Conservation (phyloP, 2,888 invertebrate genomes). For the Argynnis bischoffii region DNA sequence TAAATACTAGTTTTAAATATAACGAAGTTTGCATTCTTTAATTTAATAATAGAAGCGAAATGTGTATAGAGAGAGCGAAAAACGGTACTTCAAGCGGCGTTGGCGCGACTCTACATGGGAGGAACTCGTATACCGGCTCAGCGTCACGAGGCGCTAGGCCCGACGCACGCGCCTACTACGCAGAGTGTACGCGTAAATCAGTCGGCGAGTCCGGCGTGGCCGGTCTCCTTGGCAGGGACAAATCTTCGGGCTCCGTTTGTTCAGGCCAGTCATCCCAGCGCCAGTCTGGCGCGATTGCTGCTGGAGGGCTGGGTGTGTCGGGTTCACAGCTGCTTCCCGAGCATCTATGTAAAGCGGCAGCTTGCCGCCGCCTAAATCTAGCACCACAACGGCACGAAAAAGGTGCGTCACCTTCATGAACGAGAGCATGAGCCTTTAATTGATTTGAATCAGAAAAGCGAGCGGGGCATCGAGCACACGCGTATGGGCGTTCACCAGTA, state of each 20-base stretch:
- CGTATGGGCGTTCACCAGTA: conserved; percentile 95
- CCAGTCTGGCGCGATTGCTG: conserved; percentile 68
- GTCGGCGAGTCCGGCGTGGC: conserved; percentile 78
- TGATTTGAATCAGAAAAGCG: conserved; percentile 96
- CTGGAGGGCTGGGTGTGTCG: conserved; percentile 75
- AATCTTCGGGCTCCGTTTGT: conserved; percentile 95
- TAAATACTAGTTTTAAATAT: conserved; percentile 41
- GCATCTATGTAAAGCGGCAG: conserved; percentile 93
- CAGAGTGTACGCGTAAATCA: conserved; percentile 77
- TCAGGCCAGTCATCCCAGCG: conserved; percentile 85
- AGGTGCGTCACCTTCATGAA: conserved; percentile 95
- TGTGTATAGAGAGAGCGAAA: conserved; percentile 39
- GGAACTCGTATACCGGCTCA: conserved; percentile 90
- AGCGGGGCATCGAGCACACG: conserved; percentile 92
- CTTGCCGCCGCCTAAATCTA: conserved; percentile 92
- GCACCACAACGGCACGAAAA: conserved; percentile 92
- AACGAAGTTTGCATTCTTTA: conserved; percentile 21
- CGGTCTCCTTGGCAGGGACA: conserved; percentile 86
- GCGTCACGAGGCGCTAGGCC: conserved; percentile 55
- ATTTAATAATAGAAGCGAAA: conserved; percentile 21
- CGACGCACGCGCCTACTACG: conserved; percentile 65
- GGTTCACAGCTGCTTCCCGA: conserved; percentile 70
- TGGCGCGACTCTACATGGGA: conserved; percentile 79
- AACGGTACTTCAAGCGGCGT: conserved; percentile 38
- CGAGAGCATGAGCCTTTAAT: conserved; percentile 93